Evolutionary conservation across 2,888 invertebrate species (phyloP), one percentile per base, ranked within the genome.

Genomic region (Cheilosia vernalis): DNA sequence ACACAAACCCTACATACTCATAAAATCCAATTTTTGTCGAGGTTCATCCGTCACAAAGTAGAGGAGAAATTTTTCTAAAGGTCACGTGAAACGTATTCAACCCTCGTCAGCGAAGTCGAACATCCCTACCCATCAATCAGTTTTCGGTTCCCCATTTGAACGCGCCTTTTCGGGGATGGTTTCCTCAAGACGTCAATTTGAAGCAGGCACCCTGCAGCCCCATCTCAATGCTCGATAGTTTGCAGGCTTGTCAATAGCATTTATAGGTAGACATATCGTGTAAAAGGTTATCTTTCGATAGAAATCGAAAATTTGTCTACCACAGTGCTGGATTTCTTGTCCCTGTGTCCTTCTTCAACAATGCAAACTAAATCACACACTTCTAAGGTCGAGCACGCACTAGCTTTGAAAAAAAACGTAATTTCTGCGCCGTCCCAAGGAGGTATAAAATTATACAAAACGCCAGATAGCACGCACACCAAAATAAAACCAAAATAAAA

Each of bases 141-240:
- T 64, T 58, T 58, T 74, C 74, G 49, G 33, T 24, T 15, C 61
- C 61, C 63, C 55, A 72, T 72, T 72, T 49, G 58, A 82, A 72
- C 53, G 70, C 70, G 27, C 37, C 49, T 30, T 56, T 67, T 67
- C 24, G 33, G 70, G 56, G 56, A 70, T 51, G 53, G 15, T 7
- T 63, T 51, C 33, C 5, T 2, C 44, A 9, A 53, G 21, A 49
- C 10, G 37, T 37, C 44, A 55, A 56, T 21, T 47, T 37, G 37
- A 63, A 33, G 55, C 21, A 10, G 24, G 17, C 27, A 27, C 27
- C 10, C 42, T 30, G n/a, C n/a, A 30, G 44, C 44, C 19, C 61
- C 55, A 53, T 56, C 64, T 74, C 55, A 49, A 79, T 69, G 21
- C 37, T 64, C 63, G 58, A 76, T 74, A 84, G 55, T 79, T 74